phyloP scores from a whole-genome alignment of 2,113 vertebrate species.

The Aix galericulata region DNA sequence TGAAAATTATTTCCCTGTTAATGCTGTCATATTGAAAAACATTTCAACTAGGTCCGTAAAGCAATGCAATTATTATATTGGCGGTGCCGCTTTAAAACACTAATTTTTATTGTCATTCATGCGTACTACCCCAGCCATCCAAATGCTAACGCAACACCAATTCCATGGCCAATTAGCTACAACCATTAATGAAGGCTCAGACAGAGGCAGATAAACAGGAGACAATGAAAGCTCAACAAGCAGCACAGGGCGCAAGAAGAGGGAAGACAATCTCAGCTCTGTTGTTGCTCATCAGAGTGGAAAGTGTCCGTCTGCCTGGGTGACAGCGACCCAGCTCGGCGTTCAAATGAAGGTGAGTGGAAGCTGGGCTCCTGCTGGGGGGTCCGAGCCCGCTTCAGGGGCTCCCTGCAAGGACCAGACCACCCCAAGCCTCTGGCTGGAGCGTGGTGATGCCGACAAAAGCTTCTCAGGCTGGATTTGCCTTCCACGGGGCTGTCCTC shows the following conservation, averaged over 20 bases:
- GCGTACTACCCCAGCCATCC: not conserved
- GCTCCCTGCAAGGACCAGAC: not conserved
- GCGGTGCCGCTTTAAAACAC: slow-evolving; percentile 16
- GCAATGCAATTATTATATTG: not conserved
- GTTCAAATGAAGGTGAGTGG: not conserved
- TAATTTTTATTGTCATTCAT: not conserved
- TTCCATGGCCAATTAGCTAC: slow-evolving; percentile 26
- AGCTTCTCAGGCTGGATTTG: not conserved
- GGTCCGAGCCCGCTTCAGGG: not conserved
- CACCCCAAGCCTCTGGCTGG: not conserved
- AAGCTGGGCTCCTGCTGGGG: not conserved
- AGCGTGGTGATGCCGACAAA: accelerated
- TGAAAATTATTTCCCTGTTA: not conserved
- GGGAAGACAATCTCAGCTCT: slow-evolving; percentile 4
- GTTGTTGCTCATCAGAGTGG: slow-evolving; percentile 8
- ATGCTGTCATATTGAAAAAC: not conserved
- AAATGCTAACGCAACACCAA: slow-evolving; percentile 5
- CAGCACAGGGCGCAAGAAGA: not conserved
- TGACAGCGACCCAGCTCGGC: not conserved
- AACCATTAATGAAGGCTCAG: slow-evolving; percentile 23
- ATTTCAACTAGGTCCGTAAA: slow-evolving; percentile 23
- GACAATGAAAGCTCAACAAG: slow-evolving; percentile 4
- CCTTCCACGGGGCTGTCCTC: not conserved
- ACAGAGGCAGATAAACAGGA: not conserved
- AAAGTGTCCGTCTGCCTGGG: slow-evolving; percentile 7